Evolutionary conservation across 2,888 invertebrate species (phyloP).

Genomic region (Serrognathus titanus): DNA sequence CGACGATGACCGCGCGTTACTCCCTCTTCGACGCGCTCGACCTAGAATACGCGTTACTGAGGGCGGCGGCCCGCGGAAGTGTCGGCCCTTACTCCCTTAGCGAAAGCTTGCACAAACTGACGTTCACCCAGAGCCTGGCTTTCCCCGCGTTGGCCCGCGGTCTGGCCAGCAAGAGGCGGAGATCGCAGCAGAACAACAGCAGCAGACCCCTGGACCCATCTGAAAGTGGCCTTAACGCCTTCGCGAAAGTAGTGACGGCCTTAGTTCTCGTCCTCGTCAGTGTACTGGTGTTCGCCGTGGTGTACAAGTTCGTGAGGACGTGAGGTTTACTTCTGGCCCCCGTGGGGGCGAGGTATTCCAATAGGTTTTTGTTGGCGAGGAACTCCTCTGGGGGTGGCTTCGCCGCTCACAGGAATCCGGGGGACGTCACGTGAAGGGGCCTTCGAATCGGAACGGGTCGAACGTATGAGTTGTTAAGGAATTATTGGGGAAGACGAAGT

Average conservation of each 20-base stretch:
- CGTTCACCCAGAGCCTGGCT: conserved; percentile 70
- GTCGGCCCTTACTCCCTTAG: conserved; percentile 69
- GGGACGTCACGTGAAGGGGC: conserved; percentile 20
- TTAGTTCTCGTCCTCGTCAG: conserved; percentile 66
- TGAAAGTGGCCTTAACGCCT: conserved; percentile 66
- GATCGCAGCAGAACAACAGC: conserved; percentile 51
- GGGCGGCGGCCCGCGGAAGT: conserved; percentile 67
- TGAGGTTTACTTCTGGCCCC: conserved; percentile 75
- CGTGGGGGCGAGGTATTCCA: conserved; percentile 36
- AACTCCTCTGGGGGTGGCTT: conserved; percentile 23
- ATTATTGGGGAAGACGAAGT: too few species aligned
- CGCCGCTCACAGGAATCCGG: conserved; percentile 24
- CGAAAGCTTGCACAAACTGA: conserved; percentile 69
- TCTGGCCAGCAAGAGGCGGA: conserved; percentile 60
- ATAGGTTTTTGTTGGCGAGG: conserved; percentile 29
- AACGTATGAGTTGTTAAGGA: too few species aligned
- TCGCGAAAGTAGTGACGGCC: conserved; percentile 69
- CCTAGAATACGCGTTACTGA: conserved; percentile 64
- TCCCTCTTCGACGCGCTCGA: conserved; percentile 70
- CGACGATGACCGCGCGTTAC: conserved; percentile 60
- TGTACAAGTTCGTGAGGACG: conserved; percentile 71
- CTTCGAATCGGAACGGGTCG: too few species aligned
- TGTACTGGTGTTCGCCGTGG: conserved; percentile 68
- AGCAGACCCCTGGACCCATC: conserved; percentile 58
- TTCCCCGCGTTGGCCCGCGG: conserved; percentile 70